Evolutionary conservation across 2,113 vertebrate species (phyloP).

Genomic region (Ageneiosus marmoratus): DNA sequence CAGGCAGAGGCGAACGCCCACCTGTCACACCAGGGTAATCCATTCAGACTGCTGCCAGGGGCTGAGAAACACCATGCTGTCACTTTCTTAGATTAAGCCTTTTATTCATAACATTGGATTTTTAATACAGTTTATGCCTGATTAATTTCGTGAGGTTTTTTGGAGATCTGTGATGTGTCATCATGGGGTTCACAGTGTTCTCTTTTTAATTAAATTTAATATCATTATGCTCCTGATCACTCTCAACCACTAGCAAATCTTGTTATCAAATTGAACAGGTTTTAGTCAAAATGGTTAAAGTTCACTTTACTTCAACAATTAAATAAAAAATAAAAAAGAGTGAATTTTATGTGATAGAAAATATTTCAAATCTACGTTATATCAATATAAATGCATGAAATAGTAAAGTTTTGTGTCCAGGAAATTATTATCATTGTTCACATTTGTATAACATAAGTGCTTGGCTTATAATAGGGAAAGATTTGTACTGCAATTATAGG

Average conservation of each 20-base stretch:
- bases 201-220: background rate
- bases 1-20: background rate
- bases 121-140: background rate
- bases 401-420: no score
- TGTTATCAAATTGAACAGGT: background rate
- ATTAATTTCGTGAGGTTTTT: background rate
- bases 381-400: background rate
- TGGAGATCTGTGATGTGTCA: background rate
- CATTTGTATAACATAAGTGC: background rate
- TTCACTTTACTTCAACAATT: background rate
- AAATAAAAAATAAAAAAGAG: background rate
- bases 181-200: background rate
- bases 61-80: background rate
- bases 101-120: background rate
- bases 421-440: background rate
- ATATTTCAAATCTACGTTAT: background rate
- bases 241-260: background rate
- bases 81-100: background rate
- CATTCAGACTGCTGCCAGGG: background rate
- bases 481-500: background rate
- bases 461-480: background rate
- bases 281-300: background rate
- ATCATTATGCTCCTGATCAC: no score
- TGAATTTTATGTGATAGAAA: background rate
- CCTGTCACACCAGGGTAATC: slow-evolving; percentile 3